Conservation (phyloP, 2,888 invertebrate species). For the Eustalomyia histrio region DNA sequence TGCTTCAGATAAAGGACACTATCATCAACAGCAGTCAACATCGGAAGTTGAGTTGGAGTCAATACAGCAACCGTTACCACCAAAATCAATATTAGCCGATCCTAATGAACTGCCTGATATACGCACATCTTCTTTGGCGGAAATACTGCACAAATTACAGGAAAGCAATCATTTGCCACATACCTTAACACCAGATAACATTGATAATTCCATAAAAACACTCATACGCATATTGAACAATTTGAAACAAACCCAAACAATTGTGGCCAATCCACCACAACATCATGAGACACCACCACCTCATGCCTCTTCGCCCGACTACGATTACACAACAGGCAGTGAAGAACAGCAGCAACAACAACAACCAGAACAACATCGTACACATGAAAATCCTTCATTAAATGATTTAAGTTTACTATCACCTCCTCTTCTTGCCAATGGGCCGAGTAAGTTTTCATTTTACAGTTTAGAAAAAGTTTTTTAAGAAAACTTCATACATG, state of each 20-base stretch:
- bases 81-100: constrained; percentile 65
- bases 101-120: constrained; percentile 77
- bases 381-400: background rate
- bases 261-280: constrained; percentile 76
- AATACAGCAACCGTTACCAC: constrained; percentile 36
- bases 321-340: constrained; percentile 73
- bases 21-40: constrained; percentile 15
- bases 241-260: constrained; percentile 81
- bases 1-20: constrained; percentile 3
- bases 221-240: constrained; percentile 87
- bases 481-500: constrained; percentile 10
- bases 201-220: constrained; percentile 88
- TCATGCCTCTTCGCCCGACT: constrained; percentile 67
- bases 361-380: constrained; percentile 39
- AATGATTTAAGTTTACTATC: constrained; percentile 48
- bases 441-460: constrained; percentile 70
- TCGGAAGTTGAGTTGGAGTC: background rate
- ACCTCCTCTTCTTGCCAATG: constrained; percentile 45
- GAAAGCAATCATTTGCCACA: constrained; percentile 88
- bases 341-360: constrained; percentile 69
- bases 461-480: background rate
- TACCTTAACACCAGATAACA: constrained; percentile 87
- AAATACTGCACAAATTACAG: constrained; percentile 86
- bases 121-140: constrained; percentile 80
- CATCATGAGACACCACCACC: constrained; percentile 72